phyloP scores from a whole-genome alignment of 2,113 vertebrate genomes.

The Erythrocebus patas region DNA sequence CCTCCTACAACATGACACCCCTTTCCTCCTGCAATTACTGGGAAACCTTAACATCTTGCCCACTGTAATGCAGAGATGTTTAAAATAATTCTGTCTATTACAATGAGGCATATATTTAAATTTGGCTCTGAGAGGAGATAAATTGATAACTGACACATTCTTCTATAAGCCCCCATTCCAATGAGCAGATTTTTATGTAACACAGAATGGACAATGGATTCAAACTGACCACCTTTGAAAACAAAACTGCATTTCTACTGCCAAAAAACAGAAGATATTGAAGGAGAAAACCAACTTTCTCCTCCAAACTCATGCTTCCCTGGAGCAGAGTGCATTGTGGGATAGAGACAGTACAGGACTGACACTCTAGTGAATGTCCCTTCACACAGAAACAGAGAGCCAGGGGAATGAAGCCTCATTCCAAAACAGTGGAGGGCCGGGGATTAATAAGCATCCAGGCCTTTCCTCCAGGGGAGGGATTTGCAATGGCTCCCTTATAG shows the following conservation, averaged over 20 bases:
- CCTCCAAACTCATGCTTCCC: not conserved
- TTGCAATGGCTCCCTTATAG: not conserved
- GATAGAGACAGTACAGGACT: rapidly evolving
- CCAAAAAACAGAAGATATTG: not conserved
- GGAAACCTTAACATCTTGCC: not conserved
- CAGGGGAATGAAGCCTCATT: not conserved
- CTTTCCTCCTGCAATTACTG: not conserved
- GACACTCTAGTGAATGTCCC: not conserved
- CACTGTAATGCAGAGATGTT: not conserved
- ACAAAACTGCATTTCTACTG: not conserved
- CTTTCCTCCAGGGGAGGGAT: not conserved
- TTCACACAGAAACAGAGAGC: not conserved
- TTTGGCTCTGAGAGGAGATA: not conserved
- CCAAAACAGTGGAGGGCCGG: rapidly evolving
- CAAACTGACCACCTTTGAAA: not conserved
- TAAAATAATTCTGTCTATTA: not conserved
- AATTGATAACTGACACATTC: not conserved
- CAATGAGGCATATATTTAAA: not conserved
- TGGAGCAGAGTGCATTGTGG: rapidly evolving
- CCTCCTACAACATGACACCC: not conserved
- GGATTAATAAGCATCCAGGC: not conserved
- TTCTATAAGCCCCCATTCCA: not conserved
- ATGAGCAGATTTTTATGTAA: not conserved
- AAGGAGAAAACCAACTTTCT: not conserved
- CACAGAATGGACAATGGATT: not conserved